Evolutionary conservation across 2,797 vertebrate species (phyloP).

Genomic region (Tangara arthus): DNA sequence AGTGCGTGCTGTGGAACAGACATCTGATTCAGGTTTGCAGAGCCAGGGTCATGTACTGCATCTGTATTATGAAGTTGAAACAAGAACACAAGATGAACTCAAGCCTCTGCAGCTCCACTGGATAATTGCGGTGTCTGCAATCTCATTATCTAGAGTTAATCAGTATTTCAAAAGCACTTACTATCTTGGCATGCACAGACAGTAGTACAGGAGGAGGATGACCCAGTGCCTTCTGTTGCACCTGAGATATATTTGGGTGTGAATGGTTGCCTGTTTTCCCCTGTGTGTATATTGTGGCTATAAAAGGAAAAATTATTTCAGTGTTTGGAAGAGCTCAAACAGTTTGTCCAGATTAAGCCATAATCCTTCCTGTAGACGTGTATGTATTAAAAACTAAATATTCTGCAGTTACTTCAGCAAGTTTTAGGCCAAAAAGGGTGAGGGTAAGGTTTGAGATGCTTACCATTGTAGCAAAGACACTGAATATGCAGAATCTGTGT

Average conservation of each 20-base stretch:
- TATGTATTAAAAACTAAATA: not conserved
- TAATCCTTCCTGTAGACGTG: not conserved
- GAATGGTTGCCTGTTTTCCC: not conserved
- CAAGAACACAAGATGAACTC: not conserved
- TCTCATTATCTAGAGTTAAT: conserved; percentile 17
- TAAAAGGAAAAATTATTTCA: not conserved
- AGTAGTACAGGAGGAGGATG: not conserved
- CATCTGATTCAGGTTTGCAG: not conserved
- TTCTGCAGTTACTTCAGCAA: not conserved
- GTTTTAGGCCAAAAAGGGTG: not conserved
- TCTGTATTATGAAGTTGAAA: not conserved
- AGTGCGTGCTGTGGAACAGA: not conserved
- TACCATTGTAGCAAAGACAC: not conserved
- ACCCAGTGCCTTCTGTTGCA: not conserved
- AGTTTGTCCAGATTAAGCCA: not conserved
- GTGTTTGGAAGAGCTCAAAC: not conserved
- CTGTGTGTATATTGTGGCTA: accelerated
- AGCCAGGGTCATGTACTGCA: not conserved
- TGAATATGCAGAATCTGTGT: not conserved
- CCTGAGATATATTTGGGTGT: not conserved
- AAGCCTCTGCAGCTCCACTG: not conserved
- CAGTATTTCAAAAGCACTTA: conserved; percentile 7
- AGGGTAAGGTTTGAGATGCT: not conserved
- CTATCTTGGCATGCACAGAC: not conserved
- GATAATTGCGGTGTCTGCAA: not conserved